Evolutionary conservation across 2,888 invertebrate species (phyloP).

Genomic region (Phortica magna): DNA sequence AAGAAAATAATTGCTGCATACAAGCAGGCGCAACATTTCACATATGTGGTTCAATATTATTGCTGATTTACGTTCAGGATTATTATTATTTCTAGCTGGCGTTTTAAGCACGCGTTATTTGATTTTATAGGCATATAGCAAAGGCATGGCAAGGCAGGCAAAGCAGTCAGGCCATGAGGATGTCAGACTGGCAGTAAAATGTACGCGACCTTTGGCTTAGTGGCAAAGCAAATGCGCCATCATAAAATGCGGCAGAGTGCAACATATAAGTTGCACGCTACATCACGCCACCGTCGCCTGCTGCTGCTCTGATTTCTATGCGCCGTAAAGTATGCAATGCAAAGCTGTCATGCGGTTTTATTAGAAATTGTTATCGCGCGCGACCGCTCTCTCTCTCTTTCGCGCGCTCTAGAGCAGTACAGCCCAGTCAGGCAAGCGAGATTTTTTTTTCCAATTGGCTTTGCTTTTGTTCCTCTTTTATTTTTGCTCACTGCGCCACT

Average conservation of each 20-base stretch:
- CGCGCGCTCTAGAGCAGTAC: not conserved
- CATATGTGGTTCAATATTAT: conserved; percentile 56
- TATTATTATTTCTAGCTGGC: conserved; percentile 57
- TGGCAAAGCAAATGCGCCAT: conserved; percentile 26
- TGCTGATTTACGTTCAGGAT: conserved; percentile 61
- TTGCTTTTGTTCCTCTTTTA: conserved; percentile 25
- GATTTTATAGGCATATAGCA: conserved; percentile 55
- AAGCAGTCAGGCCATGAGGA: too few relatives aligned
- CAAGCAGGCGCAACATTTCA: not conserved
- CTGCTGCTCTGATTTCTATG: conserved; percentile 4
- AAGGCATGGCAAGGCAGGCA: not conserved
- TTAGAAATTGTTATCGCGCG: conserved; percentile 70
- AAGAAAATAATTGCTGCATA: not conserved
- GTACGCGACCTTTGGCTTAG: not conserved
- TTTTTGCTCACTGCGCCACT: conserved; percentile 42
- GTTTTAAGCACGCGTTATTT: conserved; percentile 54
- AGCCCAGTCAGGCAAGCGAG: conserved; percentile 37
- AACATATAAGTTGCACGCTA: not conserved
- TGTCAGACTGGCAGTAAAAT: too few relatives aligned
- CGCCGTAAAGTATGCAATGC: conserved; percentile 15
- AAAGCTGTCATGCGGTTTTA: conserved; percentile 66
- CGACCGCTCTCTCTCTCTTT: conserved; percentile 54
- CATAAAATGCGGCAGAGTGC: conserved; percentile 19
- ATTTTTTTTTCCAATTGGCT: not conserved
- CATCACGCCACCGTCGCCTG: not conserved